Evolutionary conservation across 1,140 invertebrate genomes (phyloP), one percentile per base, ranked within the genome.

Genomic region (Macrobrachium rosenbergii): DNA sequence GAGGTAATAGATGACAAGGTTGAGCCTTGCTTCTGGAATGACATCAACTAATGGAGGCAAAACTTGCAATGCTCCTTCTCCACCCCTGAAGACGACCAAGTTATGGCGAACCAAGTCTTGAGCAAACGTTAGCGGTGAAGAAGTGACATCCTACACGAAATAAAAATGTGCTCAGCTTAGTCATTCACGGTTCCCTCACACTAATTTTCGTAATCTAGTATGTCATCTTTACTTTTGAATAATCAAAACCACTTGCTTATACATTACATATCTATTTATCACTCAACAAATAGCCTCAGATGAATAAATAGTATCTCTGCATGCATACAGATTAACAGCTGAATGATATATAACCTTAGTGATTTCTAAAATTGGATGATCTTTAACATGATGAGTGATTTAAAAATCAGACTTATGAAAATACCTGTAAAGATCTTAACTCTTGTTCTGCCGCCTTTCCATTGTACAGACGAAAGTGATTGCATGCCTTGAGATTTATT

Each of bases 91-190:
- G 16, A 99, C 98, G 37, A 99, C 98, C 89, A 98, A 93, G 92
- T 99, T 99, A 91, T 99, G 98, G 77, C 96, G 95, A 37, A 99
- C 95, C 52, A 99, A 93, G 93, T 99, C 98, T 91, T 97, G 96
- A 0, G 97, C 97, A 92, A 97, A 99, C 67, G 94, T 97, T 90
- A 96, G 96, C 81, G 95, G 95, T 23, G 95, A 94, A 37, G 95
- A 95, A 62, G 93, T 94, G 91, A 95, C 95, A 90, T 97, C 96
- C 90, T 94, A 92, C 62, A 67, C 63, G 43, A 28, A 45, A 89
- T 0, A 43, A n/a, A n/a, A 16, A 59, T 52, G 23, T 16, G 21
- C 23, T 16, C 23, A 77, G 37, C 3, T 62, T 60, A 52, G 28
- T 37, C 3, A 37, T 37, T 12, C 52, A 52, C 12, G 12, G 7